phyloP scores from a whole-genome alignment of 2,888 invertebrate genomes.

The Drosophila cognata region DNA sequence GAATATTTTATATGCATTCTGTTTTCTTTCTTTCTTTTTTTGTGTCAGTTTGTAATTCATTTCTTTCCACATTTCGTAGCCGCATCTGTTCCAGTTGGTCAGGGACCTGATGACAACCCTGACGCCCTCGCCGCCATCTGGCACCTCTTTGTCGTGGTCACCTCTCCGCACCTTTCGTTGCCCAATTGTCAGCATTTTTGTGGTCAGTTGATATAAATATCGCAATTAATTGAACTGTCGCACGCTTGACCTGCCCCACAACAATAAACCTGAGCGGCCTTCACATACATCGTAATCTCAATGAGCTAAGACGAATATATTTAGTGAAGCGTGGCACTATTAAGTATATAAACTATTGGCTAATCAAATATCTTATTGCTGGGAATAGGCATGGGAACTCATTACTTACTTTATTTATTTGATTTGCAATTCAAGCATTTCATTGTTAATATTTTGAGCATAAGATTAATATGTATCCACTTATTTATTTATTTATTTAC shows the following conservation, averaged over 20 bases:
- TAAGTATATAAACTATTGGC: not conserved
- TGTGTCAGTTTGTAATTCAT: slow-evolving; percentile 62
- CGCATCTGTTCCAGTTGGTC: slow-evolving; percentile 55
- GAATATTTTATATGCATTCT: slow-evolving; percentile 49
- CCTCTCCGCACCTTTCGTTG: not conserved
- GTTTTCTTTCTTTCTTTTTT: slow-evolving; percentile 23
- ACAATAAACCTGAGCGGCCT: slow-evolving; percentile 33
- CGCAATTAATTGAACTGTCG: slow-evolving; percentile 73
- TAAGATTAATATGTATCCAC: not conserved
- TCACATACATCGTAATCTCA: slow-evolving; percentile 40
- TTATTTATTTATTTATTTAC: not conserved
- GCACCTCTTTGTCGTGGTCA: slow-evolving; percentile 38
- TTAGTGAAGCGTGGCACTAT: slow-evolving; percentile 13
- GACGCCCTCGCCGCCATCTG: slow-evolving; percentile 33
- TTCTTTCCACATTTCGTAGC: slow-evolving; percentile 42
- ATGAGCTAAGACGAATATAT: slow-evolving; percentile 36
- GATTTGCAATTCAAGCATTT: not conserved
- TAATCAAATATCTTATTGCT: not conserved
- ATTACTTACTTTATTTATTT: not conserved
- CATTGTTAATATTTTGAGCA: not conserved
- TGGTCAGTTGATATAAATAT: slow-evolving; percentile 72
- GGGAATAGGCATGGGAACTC: not conserved
- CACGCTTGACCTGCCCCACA: slow-evolving; percentile 35
- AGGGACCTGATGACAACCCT: slow-evolving; percentile 34
- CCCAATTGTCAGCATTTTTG: slow-evolving; percentile 65